Evolutionary conservation across 2,888 invertebrate genomes (phyloP).

Genomic region (Neocrepidodera transversa): DNA sequence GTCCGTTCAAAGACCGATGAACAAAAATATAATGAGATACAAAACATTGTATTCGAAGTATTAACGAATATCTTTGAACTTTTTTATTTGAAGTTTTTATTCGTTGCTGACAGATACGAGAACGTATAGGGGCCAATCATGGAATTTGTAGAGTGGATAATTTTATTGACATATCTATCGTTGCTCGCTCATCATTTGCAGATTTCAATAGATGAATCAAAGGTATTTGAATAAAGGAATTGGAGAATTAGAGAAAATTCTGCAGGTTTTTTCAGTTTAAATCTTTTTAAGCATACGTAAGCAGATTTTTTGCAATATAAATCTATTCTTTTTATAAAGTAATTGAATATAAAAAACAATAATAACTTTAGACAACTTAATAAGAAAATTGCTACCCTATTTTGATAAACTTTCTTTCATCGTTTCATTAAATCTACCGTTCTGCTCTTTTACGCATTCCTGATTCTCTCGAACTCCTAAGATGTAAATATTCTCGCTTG

Average conservation of each 20-base stretch:
- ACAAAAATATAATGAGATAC: not conserved
- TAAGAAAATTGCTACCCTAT: too few species aligned
- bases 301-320: too few species aligned
- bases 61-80: conserved; percentile 11
- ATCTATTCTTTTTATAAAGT: too few species aligned
- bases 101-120: not conserved
- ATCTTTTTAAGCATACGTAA: too few species aligned
- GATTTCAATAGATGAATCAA: not conserved
- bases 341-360: too few species aligned
- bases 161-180: conserved; percentile 2
- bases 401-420: too few species aligned
- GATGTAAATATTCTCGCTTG: conserved; percentile 2
- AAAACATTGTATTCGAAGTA: conserved; percentile 7
- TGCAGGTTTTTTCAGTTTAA: too few species aligned
- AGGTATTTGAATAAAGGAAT: not conserved
- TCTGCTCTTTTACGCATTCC: not conserved
- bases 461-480: not conserved
- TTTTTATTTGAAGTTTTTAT: conserved; percentile 2
- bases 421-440: not conserved
- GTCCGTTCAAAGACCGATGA: not conserved
- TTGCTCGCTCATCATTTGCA: not conserved
- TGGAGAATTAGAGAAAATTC: too few species aligned
- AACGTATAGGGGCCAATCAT: conserved; percentile 2
- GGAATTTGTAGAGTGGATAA: not conserved
- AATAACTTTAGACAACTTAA: too few species aligned